These are phyloP conservation scores for Hemaris fuciformis DNA, from an alignment of 2,888 invertebrate species.

Conservation along the genomic window DNA sequence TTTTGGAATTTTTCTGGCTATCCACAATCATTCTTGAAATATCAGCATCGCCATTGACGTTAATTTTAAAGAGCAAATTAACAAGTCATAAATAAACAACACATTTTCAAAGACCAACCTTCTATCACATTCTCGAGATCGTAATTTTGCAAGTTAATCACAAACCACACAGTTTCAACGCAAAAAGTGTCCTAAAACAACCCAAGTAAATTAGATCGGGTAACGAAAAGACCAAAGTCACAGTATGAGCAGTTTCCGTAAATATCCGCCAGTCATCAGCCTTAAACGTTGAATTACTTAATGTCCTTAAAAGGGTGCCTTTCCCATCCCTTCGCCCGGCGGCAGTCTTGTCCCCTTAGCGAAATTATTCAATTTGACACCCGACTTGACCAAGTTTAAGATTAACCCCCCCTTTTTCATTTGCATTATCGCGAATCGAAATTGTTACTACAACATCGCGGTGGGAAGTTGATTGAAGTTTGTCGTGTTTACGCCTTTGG, in stretches of 20 bases:
- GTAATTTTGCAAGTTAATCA: too few relatives aligned
- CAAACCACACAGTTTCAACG: too few relatives aligned
- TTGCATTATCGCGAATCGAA: constrained; percentile 50
- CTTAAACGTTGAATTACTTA: constrained; percentile 42
- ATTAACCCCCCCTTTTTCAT: constrained; percentile 59
- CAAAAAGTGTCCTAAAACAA: background rate
- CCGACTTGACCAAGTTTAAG: constrained; percentile 53
- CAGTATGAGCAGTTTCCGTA: constrained; percentile 21
- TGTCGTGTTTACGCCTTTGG: background rate
- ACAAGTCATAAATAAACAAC: too few relatives aligned
- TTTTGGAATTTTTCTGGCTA: too few relatives aligned
- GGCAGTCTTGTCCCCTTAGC: constrained; percentile 55
- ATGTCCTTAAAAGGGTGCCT: constrained; percentile 48
- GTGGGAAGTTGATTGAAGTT: background rate
- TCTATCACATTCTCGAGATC: too few relatives aligned
- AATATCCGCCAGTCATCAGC: constrained; percentile 29
- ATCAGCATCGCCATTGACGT: too few relatives aligned
- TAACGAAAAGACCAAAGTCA: constrained; percentile 22
- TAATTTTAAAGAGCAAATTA: too few relatives aligned
- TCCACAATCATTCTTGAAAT: too few relatives aligned
- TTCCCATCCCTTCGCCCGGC: constrained; percentile 30
- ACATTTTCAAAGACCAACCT: too few relatives aligned
- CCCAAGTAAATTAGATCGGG: background rate
- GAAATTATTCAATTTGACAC: constrained; percentile 72
- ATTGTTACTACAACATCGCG: constrained; percentile 36